Evolutionary conservation across 2,113 vertebrate genomes (phyloP), one percentile per base, ranked within the genome.

Genomic region (Zosterops hypoxanthus): DNA sequence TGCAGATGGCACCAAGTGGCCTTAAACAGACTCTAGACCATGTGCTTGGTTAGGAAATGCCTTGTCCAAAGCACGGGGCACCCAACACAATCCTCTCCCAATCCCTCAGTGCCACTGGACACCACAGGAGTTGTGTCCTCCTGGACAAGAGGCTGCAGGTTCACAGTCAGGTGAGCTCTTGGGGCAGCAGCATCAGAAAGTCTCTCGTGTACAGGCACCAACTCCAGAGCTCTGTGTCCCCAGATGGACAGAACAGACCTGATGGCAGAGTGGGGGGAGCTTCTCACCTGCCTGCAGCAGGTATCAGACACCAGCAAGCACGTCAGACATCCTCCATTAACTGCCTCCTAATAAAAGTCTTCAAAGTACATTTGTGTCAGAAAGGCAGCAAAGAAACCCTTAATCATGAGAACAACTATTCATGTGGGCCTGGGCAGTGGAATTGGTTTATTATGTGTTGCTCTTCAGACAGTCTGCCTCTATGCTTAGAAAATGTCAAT

Each of bases 401-500:
- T 90, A 78, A 92, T 87, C 71, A 36, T 61, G 64, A 84, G 34
- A 71, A 46, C 24, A 90, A 39, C 59, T 64, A 55, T 90, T 91
- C 41, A 34, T 94, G 95, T 86, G 84, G 79, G 73, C 66, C 81
- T 84, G 82, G 83, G 46, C 83, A 94, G 46, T 47, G 81, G 85
- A 97, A 94, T 16, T 81, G 86, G 60, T 86, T 96, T 88, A 73
- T 93, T 94, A 88, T 53, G 44, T 55, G 68, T 77, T 92, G 84
- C 47, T 90, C 44, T 84, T 97, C 87, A 78, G 78, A 66, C 66
- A 86, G 55, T 65, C 79, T 92, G 92, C 72, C 64, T 92, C 80
- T 88, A 7, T 52, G 81, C 56, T 86, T 91, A 92, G 71, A 82
- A 96, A 97, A 94, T 89, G 68, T 79, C 82, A 80, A 88, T 95